Base-by-base conservation (phyloP, 1,140 invertebrate species). In the Temnothorax longispinosus region DNA sequence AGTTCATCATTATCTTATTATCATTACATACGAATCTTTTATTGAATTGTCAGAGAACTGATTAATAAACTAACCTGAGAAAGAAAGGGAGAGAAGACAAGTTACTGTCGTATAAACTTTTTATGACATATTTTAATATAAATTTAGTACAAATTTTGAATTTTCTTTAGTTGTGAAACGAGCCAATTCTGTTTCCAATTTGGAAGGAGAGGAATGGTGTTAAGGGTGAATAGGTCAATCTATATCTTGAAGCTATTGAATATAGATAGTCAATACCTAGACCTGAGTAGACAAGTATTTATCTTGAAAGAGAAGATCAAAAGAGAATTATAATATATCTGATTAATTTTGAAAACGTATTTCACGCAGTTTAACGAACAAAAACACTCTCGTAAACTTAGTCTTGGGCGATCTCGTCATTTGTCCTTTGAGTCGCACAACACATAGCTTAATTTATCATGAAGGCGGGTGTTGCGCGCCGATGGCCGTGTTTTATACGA, bases 171-270 rank as follows among this genome's bases (percentile, higher is more conserved):
- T 44, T 35, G 27, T 27, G 18, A 74, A 44, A 58, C 41, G 15
- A 7, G 21, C 13, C 27, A 27, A 27, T 21, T 41, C 35, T 2
- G 44, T 11, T 58, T 32, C 52, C 8, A 60, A 60, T 60, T 50
- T 32, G 11, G 11, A 58, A 32, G 7, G 15, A n/a, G 2, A 44
- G 1, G 56, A 82, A 72, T 54, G 11, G 27, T 60, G 27, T 58
- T 60, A 58, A 84, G 54, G 44, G 41, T 84, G 18, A 84, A 75
- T 74, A 75, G 54, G 44, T 84, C 80, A 84, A 50, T 60, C 67
- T 74, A 60, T 74, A 82, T 74, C 13, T 8, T 38, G 69, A 84
- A 21, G 15, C 32, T 60, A 47, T 54, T 54, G 38, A 69, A 71
- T 81, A 21, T 56, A 56, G 50, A n/a, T 52, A 52, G 44, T 52